phyloP scores from a whole-genome alignment of 2,113 vertebrate species.

The Leptodactylus fuscus region DNA sequence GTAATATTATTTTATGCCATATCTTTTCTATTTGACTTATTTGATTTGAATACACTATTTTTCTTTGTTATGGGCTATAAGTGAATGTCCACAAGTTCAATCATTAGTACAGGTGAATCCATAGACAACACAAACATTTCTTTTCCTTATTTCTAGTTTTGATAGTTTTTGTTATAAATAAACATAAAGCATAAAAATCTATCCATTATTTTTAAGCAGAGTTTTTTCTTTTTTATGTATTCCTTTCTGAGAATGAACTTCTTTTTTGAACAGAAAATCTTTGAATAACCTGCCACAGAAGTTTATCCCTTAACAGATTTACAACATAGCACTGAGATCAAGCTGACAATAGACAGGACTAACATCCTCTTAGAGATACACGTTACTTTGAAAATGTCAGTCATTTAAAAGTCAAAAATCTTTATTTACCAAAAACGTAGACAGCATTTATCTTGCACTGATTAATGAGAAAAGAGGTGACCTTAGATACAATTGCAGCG shows the following conservation, averaged over 20 bases:
- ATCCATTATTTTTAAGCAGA: not conserved
- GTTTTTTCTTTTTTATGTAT: not conserved
- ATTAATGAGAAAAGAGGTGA: constrained; percentile 68
- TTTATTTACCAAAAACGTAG: constrained; percentile 58
- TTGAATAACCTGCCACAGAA: constrained; percentile 25
- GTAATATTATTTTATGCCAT: no score
- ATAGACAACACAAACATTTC: not conserved
- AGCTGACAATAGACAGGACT: constrained; percentile 35
- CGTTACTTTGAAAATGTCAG: constrained; percentile 58
- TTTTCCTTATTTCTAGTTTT: no score
- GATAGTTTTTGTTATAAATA: not conserved
- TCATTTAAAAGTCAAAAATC: constrained; percentile 58
- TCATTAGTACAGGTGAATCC: no score
- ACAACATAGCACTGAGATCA: constrained; percentile 39
- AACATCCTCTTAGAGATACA: constrained; percentile 41
- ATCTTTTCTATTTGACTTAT: no score
- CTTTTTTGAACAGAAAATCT: not conserved
- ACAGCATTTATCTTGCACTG: constrained; percentile 65
- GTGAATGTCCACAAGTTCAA: not conserved
- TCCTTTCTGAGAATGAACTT: not conserved
- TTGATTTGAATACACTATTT: no score
- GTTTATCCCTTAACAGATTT: constrained; percentile 36
- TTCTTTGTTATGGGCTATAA: no score
- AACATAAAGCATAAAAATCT: not conserved
- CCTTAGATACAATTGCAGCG: constrained; percentile 62